These are phyloP conservation scores for Hydrozoanthus gracilis DNA, from an alignment of 92 coral and sea anemone genomes.

Conservation along the genomic window DNA sequence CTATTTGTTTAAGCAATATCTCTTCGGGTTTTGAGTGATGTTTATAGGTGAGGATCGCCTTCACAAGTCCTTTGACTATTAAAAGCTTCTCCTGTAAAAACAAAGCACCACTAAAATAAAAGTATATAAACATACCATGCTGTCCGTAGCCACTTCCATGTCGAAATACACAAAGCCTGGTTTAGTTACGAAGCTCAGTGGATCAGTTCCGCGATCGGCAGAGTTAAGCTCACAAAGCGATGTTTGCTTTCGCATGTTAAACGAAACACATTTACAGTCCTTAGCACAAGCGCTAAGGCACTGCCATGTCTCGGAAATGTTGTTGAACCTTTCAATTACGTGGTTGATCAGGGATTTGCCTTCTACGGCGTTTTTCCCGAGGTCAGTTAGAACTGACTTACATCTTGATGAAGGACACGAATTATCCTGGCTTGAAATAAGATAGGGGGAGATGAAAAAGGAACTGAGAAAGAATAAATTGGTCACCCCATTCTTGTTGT, in stretches of 20 bases:
- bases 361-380: background rate
- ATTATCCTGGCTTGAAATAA: background rate
- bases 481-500: too few relatives aligned
- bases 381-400: background rate
- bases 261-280: slow-evolving; percentile 5
- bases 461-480: background rate
- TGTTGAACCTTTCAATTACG: background rate
- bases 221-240: slow-evolving; percentile 20
- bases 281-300: background rate
- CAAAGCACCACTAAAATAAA: too few relatives aligned
- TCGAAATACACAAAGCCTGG: slow-evolving; percentile 13
- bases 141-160: background rate
- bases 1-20: too few relatives aligned
- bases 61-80: too few relatives aligned
- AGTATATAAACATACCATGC: background rate
- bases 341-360: slow-evolving; percentile 19
- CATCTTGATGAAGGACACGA: background rate
- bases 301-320: slow-evolving; percentile 15
- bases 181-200: background rate
- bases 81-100: too few relatives aligned
- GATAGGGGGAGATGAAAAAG: background rate
- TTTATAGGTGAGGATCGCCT: too few relatives aligned
- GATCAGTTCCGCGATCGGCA: slow-evolving; percentile 20
- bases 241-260: background rate
- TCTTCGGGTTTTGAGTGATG: too few relatives aligned